These are phyloP conservation scores for Montipora efflorescens DNA, from an alignment of 64 coral and sea anemone species.

Conservation along the genomic window DNA sequence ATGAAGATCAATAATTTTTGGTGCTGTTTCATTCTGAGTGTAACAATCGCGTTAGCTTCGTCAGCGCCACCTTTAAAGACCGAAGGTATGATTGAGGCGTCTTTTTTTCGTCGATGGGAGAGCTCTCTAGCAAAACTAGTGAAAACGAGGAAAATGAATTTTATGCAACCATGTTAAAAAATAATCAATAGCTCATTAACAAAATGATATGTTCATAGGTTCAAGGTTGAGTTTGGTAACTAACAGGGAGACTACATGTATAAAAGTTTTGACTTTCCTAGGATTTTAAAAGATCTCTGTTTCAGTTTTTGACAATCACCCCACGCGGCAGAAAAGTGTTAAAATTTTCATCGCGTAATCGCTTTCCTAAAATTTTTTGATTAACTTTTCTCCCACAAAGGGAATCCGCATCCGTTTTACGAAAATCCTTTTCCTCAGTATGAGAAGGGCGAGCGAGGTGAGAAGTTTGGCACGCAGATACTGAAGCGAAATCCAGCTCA, in stretches of 20 bases:
- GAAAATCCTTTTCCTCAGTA: conserved; percentile 1
- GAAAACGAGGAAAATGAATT: neutral
- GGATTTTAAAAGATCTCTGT: too few relatives aligned
- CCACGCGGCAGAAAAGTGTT: too few relatives aligned
- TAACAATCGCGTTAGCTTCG: neutral
- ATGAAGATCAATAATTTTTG: neutral
- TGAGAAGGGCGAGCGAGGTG: neutral
- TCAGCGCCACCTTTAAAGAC: neutral
- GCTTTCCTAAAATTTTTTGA: too few relatives aligned
- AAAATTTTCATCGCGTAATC: too few relatives aligned
- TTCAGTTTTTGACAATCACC: too few relatives aligned
- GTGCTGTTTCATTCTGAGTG: neutral
- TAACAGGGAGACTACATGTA: too few relatives aligned
- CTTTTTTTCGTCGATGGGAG: neutral
- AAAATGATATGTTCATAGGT: too few relatives aligned
- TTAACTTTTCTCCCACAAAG: neutral
- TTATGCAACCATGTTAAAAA: too few relatives aligned
- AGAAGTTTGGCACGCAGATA: neutral
- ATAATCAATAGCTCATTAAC: too few relatives aligned
- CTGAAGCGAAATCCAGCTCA: conserved; percentile 10
- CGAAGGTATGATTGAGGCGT: neutral
- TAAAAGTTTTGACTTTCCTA: too few relatives aligned
- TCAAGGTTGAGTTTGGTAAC: too few relatives aligned
- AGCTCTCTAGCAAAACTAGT: neutral
- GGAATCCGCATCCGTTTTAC: conserved; percentile 23